Evolutionary conservation across 2,888 invertebrate species (phyloP).

Genomic region (Colostygia pectinataria): DNA sequence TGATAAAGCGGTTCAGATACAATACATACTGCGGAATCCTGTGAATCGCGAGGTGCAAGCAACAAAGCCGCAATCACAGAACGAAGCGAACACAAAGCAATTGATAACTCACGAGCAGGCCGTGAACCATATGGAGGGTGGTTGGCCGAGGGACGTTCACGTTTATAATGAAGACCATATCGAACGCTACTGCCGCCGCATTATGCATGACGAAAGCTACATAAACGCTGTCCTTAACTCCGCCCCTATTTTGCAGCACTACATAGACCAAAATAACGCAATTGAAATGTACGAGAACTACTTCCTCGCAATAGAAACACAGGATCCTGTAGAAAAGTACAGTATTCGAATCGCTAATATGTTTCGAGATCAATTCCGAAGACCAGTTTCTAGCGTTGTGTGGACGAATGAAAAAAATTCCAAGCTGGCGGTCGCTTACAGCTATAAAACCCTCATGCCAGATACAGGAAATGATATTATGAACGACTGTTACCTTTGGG

Average conservation of each 20-base stretch:
- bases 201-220: conserved; percentile 91
- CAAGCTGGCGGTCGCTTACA: conserved; percentile 86
- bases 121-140: conserved; percentile 90
- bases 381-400: conserved; percentile 83
- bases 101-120: conserved; percentile 83
- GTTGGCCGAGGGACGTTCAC: conserved; percentile 91
- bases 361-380: conserved; percentile 83
- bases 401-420: conserved; percentile 88
- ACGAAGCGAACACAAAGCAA: conserved; percentile 84
- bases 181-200: conserved; percentile 88
- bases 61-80: conserved; percentile 67
- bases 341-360: conserved; percentile 85
- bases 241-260: conserved; percentile 83
- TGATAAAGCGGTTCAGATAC: conserved; percentile 59
- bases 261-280: conserved; percentile 89
- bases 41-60: conserved; percentile 76
- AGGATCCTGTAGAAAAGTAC: conserved; percentile 80
- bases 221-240: conserved; percentile 84
- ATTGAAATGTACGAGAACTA: conserved; percentile 91
- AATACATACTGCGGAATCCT: conserved; percentile 78
- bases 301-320: conserved; percentile 81
- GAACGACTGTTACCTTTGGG: conserved; percentile 87
- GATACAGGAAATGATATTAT: conserved; percentile 33
- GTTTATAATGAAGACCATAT: conserved; percentile 87
- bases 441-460: conserved; percentile 47